Evolutionary conservation across 2,888 invertebrate species (phyloP).

Genomic region (Linyphia triangularis): DNA sequence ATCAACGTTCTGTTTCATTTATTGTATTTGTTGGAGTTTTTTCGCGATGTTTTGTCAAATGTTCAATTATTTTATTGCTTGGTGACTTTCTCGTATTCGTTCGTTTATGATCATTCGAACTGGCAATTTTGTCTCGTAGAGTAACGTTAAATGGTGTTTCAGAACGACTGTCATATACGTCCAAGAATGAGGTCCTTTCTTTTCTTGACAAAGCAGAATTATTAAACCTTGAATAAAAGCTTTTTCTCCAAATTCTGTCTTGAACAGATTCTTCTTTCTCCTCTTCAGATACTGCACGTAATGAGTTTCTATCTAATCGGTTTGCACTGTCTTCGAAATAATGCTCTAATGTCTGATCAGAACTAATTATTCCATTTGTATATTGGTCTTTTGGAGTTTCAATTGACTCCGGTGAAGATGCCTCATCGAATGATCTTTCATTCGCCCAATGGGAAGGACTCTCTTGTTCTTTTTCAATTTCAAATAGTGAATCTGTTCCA

Average conservation of each 20-base stretch:
- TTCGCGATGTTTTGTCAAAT: no score
- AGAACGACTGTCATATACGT: not conserved
- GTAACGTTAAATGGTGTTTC: not conserved
- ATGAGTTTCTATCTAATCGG: not conserved
- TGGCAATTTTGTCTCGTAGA: not conserved
- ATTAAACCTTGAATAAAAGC: constrained; percentile 93
- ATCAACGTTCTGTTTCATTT: no score
- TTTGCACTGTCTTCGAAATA: constrained; percentile 78
- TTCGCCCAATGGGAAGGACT: not conserved
- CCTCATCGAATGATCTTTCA: constrained; percentile 29
- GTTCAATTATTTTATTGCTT: no score
- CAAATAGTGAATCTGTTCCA: not conserved
- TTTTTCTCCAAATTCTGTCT: constrained; percentile 91
- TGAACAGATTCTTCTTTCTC: constrained; percentile 86
- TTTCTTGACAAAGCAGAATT: constrained; percentile 80
- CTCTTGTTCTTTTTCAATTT: constrained; percentile 4
- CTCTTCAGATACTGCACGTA: constrained; percentile 37
- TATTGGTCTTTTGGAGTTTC: not conserved
- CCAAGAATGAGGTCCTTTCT: constrained; percentile 45
- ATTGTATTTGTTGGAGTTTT: no score
- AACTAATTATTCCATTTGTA: not conserved
- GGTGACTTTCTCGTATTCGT: no score
- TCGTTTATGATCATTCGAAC: no score
- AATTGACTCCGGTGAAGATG: constrained; percentile 27
- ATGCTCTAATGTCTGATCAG: not conserved